Conservation (phyloP, 2,113 vertebrate species). For the Trogon surrucura region DNA sequence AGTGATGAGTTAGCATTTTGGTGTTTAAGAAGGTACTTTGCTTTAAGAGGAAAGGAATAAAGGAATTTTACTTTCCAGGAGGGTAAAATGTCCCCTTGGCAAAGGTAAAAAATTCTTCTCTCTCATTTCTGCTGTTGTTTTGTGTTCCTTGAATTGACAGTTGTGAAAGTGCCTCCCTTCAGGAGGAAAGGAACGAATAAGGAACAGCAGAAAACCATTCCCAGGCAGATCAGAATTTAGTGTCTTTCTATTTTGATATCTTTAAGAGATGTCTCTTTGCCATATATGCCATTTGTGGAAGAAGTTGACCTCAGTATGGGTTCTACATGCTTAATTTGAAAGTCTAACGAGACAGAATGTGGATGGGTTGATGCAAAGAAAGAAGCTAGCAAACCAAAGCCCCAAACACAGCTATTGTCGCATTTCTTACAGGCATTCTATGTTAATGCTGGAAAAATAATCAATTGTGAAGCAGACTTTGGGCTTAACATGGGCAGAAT, state of each 20-base stretch:
- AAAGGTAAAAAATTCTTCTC: neutral
- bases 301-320: neutral
- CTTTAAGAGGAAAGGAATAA: neutral
- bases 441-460: neutral
- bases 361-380: neutral
- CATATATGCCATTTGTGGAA: neutral
- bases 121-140: neutral
- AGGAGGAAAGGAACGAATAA: neutral
- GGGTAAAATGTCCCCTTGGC: neutral
- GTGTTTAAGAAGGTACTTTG: neutral
- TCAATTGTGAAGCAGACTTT: neutral
- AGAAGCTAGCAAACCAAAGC: neutral
- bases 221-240: neutral
- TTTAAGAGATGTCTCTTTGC: neutral
- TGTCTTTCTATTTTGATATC: neutral
- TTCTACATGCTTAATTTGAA: neutral
- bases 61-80: neutral
- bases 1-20: neutral
- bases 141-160: neutral
- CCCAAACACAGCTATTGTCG: neutral
- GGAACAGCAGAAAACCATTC: neutral
- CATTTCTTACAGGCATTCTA: neutral
- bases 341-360: neutral
- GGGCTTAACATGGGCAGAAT: neutral
- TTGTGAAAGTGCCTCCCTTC: neutral